phyloP scores from a whole-genome alignment of 2,113 vertebrate genomes.

The Boulengeromyrus knoepffleri region DNA sequence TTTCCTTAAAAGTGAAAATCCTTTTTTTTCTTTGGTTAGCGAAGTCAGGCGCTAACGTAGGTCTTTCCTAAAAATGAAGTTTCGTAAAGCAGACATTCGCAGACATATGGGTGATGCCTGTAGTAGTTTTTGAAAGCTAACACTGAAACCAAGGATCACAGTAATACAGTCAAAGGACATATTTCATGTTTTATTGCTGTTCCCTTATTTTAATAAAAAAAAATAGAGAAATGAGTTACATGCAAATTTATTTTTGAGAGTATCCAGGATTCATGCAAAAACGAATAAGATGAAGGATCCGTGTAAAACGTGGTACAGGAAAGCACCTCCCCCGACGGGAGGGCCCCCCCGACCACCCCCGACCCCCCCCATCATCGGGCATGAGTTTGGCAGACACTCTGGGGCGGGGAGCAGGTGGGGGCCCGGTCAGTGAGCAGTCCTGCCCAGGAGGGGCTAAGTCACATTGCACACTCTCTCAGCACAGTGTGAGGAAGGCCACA shows the following conservation, averaged over 20 bases:
- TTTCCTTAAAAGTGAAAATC: background rate
- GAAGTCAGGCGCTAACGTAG: background rate
- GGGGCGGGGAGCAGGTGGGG: background rate
- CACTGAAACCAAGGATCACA: background rate
- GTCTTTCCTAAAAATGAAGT: background rate
- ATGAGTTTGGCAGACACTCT: conserved; percentile 35
- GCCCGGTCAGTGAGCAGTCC: conserved; percentile 38
- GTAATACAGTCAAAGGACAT: background rate
- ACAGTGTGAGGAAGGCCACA: conserved; percentile 61
- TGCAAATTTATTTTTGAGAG: background rate
- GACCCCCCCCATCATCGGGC: conserved; percentile 19
- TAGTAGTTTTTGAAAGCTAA: background rate
- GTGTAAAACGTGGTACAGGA: background rate
- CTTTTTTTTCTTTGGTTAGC: too few relatives aligned
- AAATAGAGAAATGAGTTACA: background rate
- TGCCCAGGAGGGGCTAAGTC: conserved; percentile 73
- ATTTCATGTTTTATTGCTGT: background rate
- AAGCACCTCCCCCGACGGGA: background rate
- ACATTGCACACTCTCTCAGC: conserved; percentile 72
- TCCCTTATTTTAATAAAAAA: background rate
- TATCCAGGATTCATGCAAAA: background rate
- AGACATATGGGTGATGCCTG: background rate
- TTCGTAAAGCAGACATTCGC: background rate
- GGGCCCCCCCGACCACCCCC: too few relatives aligned
- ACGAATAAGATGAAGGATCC: background rate